Base-by-base conservation (phyloP, 1,140 invertebrate genomes). In the Latrodectus geometricus region DNA sequence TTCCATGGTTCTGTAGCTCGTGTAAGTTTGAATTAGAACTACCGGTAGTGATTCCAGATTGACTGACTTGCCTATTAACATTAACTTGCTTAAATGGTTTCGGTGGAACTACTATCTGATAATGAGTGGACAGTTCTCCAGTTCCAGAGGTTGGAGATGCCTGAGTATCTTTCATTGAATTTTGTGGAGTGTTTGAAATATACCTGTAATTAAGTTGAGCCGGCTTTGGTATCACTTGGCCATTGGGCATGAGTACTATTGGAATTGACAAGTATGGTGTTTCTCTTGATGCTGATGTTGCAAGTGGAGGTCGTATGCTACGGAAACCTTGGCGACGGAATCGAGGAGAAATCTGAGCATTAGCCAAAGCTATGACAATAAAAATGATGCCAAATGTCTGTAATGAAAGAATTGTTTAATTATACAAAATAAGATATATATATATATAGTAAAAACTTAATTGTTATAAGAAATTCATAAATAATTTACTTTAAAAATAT, bases 201-300 rank as follows among this genome's bases (percentile, higher is more conserved):
- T 70, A 86, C 21, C 77, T 56, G 14, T 86, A 86, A 50, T 20
- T 77, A 9, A 50, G 11, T 11, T 69, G 83, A 2, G n/a, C 20
- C 0, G 81, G 81, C 23, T 86, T 86, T 8, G 61, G 83, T 11
- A 86, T 49, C 5, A 72, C 20, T 56, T 78, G 74, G 0, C 83
- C 83, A n/a, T 86, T 74, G 3, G 83, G 83, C 75, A 78, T 68
- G 35, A 86, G 83, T 3, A 86, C 83, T 20, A 86, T 86, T 14
- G 83, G 83, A 2, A 86, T 86, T 9, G 83, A 86, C 0, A 86
- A 11, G 65, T 70, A 86, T 0, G 83, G 83, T 14, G 50, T 77
- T 4, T 78, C 61, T 65, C 48, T 77, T 15, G 83, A 69, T 20
- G 83, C 83, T 14, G 83, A 56, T 14, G 83, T 54, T 4, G 74